Base-by-base conservation (phyloP, 2,888 invertebrate species). In the Parnassius apollo region DNA sequence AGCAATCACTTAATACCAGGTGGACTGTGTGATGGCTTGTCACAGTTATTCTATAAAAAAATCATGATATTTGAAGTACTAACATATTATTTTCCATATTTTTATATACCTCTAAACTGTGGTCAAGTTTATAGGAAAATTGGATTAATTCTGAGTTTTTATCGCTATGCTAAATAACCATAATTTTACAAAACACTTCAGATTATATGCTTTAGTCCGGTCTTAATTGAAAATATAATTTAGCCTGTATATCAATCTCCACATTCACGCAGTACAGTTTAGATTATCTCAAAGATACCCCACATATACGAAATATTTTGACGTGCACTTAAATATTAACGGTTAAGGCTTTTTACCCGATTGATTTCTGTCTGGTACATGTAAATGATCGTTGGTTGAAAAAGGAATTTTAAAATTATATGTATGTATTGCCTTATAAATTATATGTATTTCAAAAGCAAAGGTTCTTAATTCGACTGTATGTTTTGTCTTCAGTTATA, bases 221-320 rank as follows among this genome's bases (percentile, higher is more conserved):
- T 9, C 22, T 49, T 54, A 62, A 62, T 54, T 58, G 58, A 58
- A 58, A 53, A 58, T 53, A 58, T 50, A 62, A 54, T 58, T 62
- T 44, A 53, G 44, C 42, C 52, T 44, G 57, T 45, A 54, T 44
- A 58, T 53, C 54, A 54, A 62, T 62, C 62, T 44, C 44, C 22
- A 2, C 57, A 35, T 58, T 54, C 62, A 54, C 62, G 62, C 62
- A 53, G 48, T 11, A 46, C 25, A 52, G 53, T 45, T 35, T 54
- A 53, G 53, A 53, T 62, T 57, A 57, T 57, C 53, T 53, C 46
- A 49, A 53, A 52, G 13, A 35, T 59, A 58, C 48, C 49, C 49
- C 44, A 35, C 25, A 55, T 58, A 25, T 54, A 53, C 49, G 42
- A 44, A 54, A 58, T 54, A 62, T 54, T 25, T 54, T 25, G 35